These are phyloP conservation scores for Empis livida DNA, from an alignment of 2,888 invertebrate species.

Conservation along the genomic window DNA sequence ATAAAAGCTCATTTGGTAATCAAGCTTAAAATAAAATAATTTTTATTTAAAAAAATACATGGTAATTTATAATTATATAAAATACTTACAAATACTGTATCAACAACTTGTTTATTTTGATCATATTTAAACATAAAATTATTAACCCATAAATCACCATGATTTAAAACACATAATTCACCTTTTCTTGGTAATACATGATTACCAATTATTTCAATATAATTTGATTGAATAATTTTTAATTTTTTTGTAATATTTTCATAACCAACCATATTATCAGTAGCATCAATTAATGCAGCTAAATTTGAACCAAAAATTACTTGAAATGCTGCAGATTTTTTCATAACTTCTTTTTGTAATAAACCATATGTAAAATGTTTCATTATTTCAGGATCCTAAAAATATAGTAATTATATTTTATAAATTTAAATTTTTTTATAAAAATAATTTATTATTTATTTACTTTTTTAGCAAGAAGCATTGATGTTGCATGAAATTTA, in stretches of 20 bases:
- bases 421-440: not conserved
- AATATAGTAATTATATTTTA: not conserved
- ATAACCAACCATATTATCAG: slow-evolving; percentile 33
- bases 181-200: slow-evolving; percentile 16
- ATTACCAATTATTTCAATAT: not conserved
- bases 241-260: slow-evolving; percentile 35
- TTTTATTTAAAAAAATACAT: not conserved
- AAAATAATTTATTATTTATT: not conserved
- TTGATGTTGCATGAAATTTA: slow-evolving; percentile 39
- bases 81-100: slow-evolving; percentile 35
- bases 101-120: slow-evolving; percentile 30
- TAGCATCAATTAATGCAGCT: slow-evolving; percentile 1
- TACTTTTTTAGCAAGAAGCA: slow-evolving; percentile 37
- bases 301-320: not conserved
- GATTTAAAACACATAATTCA: slow-evolving; percentile 38
- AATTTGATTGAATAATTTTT: slow-evolving; percentile 6
- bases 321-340: not conserved
- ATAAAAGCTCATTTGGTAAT: slow-evolving; percentile 31
- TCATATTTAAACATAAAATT: slow-evolving; percentile 37
- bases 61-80: not conserved
- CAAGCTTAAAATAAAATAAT: slow-evolving; percentile 18
- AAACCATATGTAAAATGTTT: not conserved
- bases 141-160: slow-evolving; percentile 42
- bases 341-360: not conserved
- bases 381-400: not conserved